phyloP scores from a whole-genome alignment of 2,797 vertebrate genomes.

The Alectoris magna region DNA sequence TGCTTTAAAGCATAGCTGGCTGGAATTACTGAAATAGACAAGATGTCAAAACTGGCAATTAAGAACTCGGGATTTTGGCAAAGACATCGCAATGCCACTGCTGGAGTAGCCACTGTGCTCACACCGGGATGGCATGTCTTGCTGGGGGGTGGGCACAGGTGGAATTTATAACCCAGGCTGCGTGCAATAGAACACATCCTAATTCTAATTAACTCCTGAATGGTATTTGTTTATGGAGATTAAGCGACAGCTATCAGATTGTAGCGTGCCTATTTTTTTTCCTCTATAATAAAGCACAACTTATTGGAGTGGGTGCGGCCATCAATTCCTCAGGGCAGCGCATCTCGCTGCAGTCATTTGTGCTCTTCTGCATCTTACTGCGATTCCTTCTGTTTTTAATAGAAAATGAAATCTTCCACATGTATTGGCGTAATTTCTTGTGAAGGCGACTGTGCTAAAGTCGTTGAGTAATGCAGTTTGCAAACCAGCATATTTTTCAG shows the following conservation, averaged over 20 bases:
- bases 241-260: neutral
- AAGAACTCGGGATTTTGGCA: neutral
- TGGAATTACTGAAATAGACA: neutral
- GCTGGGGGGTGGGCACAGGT: neutral
- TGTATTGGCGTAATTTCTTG: constrained; percentile 29
- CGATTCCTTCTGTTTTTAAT: neutral
- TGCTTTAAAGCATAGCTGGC: neutral
- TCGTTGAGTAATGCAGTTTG: neutral
- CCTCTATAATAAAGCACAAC: neutral
- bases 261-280: neutral
- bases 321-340: neutral
- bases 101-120: neutral
- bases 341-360: neutral
- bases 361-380: neutral
- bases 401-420: constrained; percentile 29
- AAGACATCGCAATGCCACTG: neutral
- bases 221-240: neutral
- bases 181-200: neutral
- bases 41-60: neutral
- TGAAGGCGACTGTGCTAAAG: neutral
- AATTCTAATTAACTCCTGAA: neutral
- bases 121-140: accelerated
- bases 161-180: neutral
- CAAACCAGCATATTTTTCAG: neutral
- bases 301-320: neutral